Base-by-base conservation (phyloP, 2,113 vertebrate genomes). In the Platichthys flesus region DNA sequence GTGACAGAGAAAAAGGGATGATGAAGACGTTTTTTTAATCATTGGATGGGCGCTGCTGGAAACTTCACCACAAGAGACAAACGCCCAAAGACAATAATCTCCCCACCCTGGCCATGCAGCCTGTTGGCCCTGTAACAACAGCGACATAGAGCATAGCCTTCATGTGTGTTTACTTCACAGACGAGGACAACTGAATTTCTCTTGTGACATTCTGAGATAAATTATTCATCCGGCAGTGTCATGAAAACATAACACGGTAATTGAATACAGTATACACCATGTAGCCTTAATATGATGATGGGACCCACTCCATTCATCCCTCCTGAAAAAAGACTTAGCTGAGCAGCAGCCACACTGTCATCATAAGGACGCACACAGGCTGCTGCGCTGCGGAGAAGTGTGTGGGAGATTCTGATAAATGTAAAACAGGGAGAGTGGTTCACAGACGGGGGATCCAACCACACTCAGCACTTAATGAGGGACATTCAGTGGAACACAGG, bases 401-500 rank as follows among this genome's bases (percentile, higher is more conserved):
- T 89, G 87, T 90, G 87, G 85, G 85, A 87, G 89, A 75, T 69
- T 83, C 78, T 80, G 85, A 91, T 84, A 86, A 84, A 90, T 84
- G 85, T 83, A 78, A 78, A 83, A 85, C 81, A 78, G 78, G 74
- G 81, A 84, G 81, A 86, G 84, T 52, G 76, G 76, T 71, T 82
- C 83, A 78, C 79, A 84, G 84, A 88, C 79, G 9, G 84, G 86
- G 72, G 84, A 89, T 88, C 83, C 86, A 71, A 90, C 86, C 89
- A 87, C 88, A 91, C 87, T 83, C 80, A 83, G 89, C 87, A 90
- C 85, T 84, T 87, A 90, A 93, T 89, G 89, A 92, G 88, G 88
- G 85, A 91, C 85, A 70, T 42, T 75, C 83, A 57, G 81, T 89
- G 84, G 89, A 91, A 92, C 86, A 85, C 88, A 89, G 90, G 81